These are phyloP conservation scores for Pandemis heparana DNA, from an alignment of 2,888 invertebrate genomes.

Conservation along the genomic window DNA sequence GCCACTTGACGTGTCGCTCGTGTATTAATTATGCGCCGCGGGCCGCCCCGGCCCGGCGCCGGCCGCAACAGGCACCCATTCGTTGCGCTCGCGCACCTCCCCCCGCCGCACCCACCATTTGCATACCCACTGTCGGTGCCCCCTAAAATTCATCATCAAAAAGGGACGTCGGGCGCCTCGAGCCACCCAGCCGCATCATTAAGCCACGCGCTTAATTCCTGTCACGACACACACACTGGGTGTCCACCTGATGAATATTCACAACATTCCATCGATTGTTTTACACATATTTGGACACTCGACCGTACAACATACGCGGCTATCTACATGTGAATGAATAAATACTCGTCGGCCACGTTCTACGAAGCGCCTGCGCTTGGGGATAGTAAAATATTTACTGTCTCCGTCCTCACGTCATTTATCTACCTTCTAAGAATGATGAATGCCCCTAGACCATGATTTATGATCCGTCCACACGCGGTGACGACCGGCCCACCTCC, in stretches of 20 bases:
- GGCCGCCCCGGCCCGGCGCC: constrained; percentile 70
- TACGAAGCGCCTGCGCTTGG: constrained; percentile 70
- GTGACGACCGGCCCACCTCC: constrained; percentile 84
- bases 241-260: constrained; percentile 85
- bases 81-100: constrained; percentile 77
- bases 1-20: constrained; percentile 75
- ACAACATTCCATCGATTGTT: constrained; percentile 82
- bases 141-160: constrained; percentile 77
- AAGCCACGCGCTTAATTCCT: constrained; percentile 79
- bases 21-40: constrained; percentile 81
- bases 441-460: constrained; percentile 82
- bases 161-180: constrained; percentile 73
- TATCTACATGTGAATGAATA: constrained; percentile 80
- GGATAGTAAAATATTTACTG: constrained; percentile 81
- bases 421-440: constrained; percentile 85
- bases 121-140: constrained; percentile 75
- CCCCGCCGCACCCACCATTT: constrained; percentile 81
- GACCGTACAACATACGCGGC: constrained; percentile 64
- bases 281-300: constrained; percentile 83
- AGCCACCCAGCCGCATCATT: constrained; percentile 80
- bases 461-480: constrained; percentile 79
- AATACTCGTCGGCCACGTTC: constrained; percentile 68
- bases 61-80: constrained; percentile 75
- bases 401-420: constrained; percentile 82
- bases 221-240: constrained; percentile 82